Evolutionary conservation across 2,888 invertebrate species (phyloP).

Genomic region (Pollenia griseotomentosa): DNA sequence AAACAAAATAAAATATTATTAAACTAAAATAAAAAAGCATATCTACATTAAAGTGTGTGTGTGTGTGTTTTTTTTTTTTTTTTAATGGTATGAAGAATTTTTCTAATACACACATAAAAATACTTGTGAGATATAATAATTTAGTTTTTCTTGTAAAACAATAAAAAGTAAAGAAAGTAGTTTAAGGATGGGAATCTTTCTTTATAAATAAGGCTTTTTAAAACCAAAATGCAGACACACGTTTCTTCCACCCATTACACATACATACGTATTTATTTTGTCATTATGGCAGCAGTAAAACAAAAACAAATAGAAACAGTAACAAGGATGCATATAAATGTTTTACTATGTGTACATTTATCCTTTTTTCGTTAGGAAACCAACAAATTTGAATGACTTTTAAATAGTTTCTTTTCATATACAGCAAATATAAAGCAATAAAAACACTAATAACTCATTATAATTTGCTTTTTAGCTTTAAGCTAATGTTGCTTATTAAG

Average conservation of each 20-base stretch:
- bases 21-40: not conserved
- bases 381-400: slow-evolving; percentile 82
- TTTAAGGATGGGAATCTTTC: not conserved
- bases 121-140: not conserved
- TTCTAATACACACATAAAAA: slow-evolving; percentile 11
- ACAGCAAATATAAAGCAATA: slow-evolving; percentile 32
- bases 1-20: slow-evolving; percentile 1
- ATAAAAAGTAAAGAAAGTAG: not conserved
- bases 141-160: not conserved
- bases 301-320: slow-evolving; percentile 54
- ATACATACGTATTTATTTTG: slow-evolving; percentile 82
- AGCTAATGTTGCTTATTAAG: slow-evolving; percentile 81
- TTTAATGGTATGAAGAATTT: slow-evolving; percentile 1
- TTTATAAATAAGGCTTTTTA: not conserved
- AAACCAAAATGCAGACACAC: not conserved
- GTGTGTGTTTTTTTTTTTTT: not conserved
- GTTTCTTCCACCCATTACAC: not conserved
- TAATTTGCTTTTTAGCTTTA: slow-evolving; percentile 74
- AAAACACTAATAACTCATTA: slow-evolving; percentile 80
- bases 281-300: slow-evolving; percentile 83
- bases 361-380: slow-evolving; percentile 56
- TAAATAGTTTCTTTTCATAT: slow-evolving; percentile 80
- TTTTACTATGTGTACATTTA: slow-evolving; percentile 30
- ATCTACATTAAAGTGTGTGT: not conserved
- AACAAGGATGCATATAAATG: slow-evolving; percentile 60